These are phyloP conservation scores for Baccha elongata DNA, from an alignment of 2,888 invertebrate genomes.

Conservation along the genomic window DNA sequence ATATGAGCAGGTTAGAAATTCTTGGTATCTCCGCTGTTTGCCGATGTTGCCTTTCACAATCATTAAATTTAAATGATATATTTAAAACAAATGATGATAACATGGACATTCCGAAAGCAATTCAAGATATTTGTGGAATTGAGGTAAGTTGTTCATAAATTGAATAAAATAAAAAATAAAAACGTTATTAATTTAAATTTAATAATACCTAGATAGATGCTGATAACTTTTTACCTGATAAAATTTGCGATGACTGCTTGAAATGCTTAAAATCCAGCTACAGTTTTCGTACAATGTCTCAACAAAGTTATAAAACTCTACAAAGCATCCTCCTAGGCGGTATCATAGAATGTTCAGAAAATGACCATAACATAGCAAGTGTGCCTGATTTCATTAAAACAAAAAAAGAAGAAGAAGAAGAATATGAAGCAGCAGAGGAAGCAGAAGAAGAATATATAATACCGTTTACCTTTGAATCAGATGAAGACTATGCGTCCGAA, in stretches of 20 bases:
- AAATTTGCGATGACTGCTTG: conserved; percentile 24
- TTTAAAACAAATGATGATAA: neutral
- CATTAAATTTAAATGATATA: neutral
- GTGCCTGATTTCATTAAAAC: neutral
- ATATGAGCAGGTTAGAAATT: neutral
- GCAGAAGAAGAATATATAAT: neutral
- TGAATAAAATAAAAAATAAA: no score
- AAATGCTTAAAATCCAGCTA: conserved; percentile 2
- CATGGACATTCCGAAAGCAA: neutral
- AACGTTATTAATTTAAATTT: no score
- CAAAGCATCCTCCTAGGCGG: conserved; percentile 15
- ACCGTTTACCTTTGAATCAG: neutral
- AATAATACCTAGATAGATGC: no score
- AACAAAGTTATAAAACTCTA: conserved; percentile 39
- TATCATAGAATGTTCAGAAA: conserved; percentile 7
- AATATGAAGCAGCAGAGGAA: no score
- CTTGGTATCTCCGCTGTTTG: conserved; percentile 18
- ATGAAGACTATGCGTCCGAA: neutral
- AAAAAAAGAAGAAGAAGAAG: neutral
- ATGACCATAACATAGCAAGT: neutral
- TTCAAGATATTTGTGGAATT: conserved; percentile 34
- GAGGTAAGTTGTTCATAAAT: no score
- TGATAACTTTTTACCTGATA: neutral
- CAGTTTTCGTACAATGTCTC: conserved; percentile 37
- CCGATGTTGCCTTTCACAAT: conserved; percentile 37